A percentile compares a stretch with the other conserved stretches of the same genome.
Conservation (phyloP, 2,888 invertebrate species). For the Trilocha varians region DNA sequence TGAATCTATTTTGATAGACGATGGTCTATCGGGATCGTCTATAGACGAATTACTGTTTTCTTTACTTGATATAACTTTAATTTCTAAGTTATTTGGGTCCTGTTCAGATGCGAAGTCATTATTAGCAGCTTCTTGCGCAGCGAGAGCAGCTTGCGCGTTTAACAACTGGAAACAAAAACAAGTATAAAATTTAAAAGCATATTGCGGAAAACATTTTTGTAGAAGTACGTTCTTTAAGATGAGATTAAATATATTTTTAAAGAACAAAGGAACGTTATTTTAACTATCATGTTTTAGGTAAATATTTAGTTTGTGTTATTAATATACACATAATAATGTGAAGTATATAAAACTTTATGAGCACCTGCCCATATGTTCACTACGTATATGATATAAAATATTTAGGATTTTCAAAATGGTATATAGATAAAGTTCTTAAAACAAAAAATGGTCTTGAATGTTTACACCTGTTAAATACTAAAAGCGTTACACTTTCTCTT, state of each 20-base stretch:
- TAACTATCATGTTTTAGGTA: neutral
- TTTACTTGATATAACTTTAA: slow-evolving; percentile 36
- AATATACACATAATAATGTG: neutral
- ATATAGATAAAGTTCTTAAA: too few species aligned
- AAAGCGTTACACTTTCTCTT: too few species aligned
- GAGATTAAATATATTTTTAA: neutral
- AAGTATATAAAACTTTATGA: too few species aligned
- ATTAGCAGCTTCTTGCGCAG: slow-evolving; percentile 27
- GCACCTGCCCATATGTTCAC: too few species aligned
- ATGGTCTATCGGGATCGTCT: slow-evolving; percentile 18
- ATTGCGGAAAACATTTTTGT: too few species aligned
- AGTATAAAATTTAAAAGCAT: too few species aligned
- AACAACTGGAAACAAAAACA: slow-evolving; percentile 45
- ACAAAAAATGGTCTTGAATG: too few species aligned
- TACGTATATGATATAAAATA: too few species aligned
- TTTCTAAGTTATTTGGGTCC: slow-evolving; percentile 40
- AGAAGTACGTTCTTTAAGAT: too few species aligned
- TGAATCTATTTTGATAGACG: slow-evolving; percentile 20
- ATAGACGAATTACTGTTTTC: slow-evolving; percentile 35
- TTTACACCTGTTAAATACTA: too few species aligned
- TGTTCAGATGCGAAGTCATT: slow-evolving; percentile 32
- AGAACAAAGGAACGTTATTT: neutral
- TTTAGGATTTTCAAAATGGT: too few species aligned
- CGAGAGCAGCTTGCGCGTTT: slow-evolving; percentile 50
- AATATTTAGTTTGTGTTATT: neutral